phyloP scores from a whole-genome alignment of 2,113 vertebrate genomes.

The mouse (Mus musculus) region DNA sequence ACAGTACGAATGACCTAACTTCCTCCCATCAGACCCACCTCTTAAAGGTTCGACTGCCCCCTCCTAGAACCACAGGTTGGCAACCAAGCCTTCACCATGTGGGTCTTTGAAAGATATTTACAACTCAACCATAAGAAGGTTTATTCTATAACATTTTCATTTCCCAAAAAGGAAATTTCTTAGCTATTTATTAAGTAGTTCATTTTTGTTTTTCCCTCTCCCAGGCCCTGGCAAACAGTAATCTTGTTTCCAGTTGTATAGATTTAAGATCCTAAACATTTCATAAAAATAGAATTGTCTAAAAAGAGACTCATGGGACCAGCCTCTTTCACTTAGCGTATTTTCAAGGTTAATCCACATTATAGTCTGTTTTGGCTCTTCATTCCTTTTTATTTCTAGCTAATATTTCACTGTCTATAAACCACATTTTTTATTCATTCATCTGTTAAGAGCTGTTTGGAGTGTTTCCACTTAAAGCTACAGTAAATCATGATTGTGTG shows the following conservation, averaged over 20 bases:
- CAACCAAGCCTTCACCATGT: background rate
- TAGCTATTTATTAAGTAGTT: slow-evolving; percentile 1
- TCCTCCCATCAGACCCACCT: background rate
- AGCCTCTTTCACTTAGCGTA: background rate
- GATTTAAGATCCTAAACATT: slow-evolving; percentile 24
- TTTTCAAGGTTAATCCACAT: background rate
- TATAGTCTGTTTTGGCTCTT: background rate
- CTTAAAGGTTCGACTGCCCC: background rate
- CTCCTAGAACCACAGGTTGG: background rate
- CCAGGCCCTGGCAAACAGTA: background rate
- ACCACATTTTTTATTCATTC: background rate
- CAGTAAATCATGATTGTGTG: background rate
- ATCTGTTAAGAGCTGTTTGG: background rate
- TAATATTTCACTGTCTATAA: background rate
- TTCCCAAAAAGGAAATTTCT: background rate
- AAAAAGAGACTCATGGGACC: background rate
- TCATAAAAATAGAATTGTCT: background rate
- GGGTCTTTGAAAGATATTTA: background rate
- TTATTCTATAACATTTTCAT: slow-evolving; percentile 17
- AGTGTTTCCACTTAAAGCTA: background rate
- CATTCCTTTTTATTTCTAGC: background rate
- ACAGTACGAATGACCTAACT: background rate
- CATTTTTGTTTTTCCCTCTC: background rate
- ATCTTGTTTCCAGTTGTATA: background rate
- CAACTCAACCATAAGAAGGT: background rate